phyloP scores from a whole-genome alignment of 2,888 invertebrate genomes.

The Heliconius sara region DNA sequence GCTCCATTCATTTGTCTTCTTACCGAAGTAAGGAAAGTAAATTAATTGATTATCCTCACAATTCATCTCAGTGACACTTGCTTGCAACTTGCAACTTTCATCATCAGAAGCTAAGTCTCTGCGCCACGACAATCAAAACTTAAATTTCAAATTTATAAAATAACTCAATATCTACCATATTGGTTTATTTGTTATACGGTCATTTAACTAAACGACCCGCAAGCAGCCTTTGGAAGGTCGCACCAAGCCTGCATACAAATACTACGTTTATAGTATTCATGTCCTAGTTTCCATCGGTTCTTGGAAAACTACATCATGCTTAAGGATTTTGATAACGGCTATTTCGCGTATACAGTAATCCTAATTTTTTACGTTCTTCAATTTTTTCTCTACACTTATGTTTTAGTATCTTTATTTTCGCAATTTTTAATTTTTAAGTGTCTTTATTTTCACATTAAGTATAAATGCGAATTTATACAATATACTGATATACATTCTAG shows the following conservation, averaged over 20 bases:
- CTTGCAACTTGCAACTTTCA: neutral
- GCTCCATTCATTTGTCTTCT: too few species aligned
- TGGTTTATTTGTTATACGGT: slow-evolving; percentile 16
- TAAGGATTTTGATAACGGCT: slow-evolving; percentile 28
- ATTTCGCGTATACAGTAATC: slow-evolving; percentile 28
- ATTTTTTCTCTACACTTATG: neutral
- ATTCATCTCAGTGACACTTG: neutral
- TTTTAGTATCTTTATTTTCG: too few species aligned
- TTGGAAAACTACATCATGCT: slow-evolving; percentile 27
- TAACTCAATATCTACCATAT: neutral
- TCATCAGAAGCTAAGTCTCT: neutral
- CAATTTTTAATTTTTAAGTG: too few species aligned
- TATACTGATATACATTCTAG: too few species aligned
- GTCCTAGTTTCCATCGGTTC: slow-evolving; percentile 37
- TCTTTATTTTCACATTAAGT: too few species aligned
- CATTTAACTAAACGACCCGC: slow-evolving; percentile 11
- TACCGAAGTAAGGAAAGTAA: too few species aligned
- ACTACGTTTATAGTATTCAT: slow-evolving; percentile 29
- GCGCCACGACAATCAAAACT: too few species aligned
- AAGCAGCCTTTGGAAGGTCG: slow-evolving; percentile 37
- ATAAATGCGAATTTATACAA: too few species aligned
- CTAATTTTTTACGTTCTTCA: neutral
- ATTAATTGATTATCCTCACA: neutral
- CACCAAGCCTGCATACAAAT: slow-evolving; percentile 30
- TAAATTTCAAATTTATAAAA: neutral